Conservation (phyloP, 2,113 vertebrate genomes). For the Oncorhynchus tshawytscha region DNA sequence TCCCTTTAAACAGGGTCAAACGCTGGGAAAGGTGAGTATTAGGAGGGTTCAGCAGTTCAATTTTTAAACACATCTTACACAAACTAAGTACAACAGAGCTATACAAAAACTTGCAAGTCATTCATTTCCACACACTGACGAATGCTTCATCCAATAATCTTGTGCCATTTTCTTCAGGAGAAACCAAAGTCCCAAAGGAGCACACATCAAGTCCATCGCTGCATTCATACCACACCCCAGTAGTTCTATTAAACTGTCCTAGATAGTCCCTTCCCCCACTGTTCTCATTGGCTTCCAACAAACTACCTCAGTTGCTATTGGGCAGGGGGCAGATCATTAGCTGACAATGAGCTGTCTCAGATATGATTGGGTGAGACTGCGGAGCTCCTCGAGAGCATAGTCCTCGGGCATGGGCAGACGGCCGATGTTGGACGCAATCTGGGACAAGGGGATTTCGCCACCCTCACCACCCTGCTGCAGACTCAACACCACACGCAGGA, state of each 20-base stretch:
- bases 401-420: slow-evolving; percentile 94
- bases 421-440: slow-evolving; percentile 84
- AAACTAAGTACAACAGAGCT: not conserved
- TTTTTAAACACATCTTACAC: slow-evolving; percentile 27
- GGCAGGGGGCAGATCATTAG: slow-evolving; percentile 38
- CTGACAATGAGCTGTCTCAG: slow-evolving; percentile 81
- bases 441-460: slow-evolving; percentile 71
- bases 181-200: not conserved
- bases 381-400: slow-evolving; percentile 92
- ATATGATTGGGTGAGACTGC: slow-evolving; percentile 89
- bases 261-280: not conserved
- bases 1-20: not conserved
- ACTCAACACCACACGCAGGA: slow-evolving; percentile 85
- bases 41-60: slow-evolving; percentile 30
- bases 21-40: slow-evolving; percentile 4
- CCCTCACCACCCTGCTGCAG: slow-evolving; percentile 80
- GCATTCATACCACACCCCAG: not conserved
- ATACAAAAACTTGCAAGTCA: not conserved
- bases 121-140: slow-evolving; percentile 9
- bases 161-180: slow-evolving; percentile 11
- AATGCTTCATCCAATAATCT: slow-evolving; percentile 25
- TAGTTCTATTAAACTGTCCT: not conserved
- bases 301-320: not conserved
- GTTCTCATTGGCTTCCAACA: slow-evolving; percentile 35
- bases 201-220: not conserved